These are phyloP conservation scores for Acronicta alni DNA, from an alignment of 2,888 invertebrate genomes.

Conservation along the genomic window DNA sequence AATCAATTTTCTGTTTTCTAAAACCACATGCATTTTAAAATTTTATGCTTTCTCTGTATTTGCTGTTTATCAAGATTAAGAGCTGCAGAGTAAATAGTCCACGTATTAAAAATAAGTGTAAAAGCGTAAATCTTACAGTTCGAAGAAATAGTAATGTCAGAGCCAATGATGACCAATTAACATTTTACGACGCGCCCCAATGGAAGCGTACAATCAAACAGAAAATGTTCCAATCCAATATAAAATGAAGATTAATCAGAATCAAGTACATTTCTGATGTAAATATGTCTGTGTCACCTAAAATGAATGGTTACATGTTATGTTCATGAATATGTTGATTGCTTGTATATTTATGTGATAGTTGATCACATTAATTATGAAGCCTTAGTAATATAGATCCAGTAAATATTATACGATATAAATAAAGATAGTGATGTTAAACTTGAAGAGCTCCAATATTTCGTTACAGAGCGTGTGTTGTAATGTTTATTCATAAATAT, in stretches of 20 bases:
- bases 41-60: slow-evolving; percentile 14
- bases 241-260: neutral
- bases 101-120: slow-evolving; percentile 34
- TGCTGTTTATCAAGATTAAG: slow-evolving; percentile 7
- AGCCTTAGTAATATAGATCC: no score
- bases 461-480: neutral
- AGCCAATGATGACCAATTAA: slow-evolving; percentile 64
- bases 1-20: neutral
- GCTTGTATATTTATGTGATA: no score
- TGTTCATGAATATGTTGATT: no score
- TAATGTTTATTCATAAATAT: neutral
- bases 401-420: no score
- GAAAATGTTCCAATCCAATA: slow-evolving; percentile 14
- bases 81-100: slow-evolving; percentile 11
- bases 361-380: no score
- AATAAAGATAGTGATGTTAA: no score
- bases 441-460: neutral
- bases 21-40: neutral
- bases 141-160: slow-evolving; percentile 59
- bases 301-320: no score
- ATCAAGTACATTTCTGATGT: neutral
- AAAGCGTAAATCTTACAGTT: slow-evolving; percentile 49
- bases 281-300: neutral
- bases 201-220: slow-evolving; percentile 35
- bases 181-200: slow-evolving; percentile 53